Percentiles rank a stretch among this genome's conserved stretches.
Conservation (phyloP, 2,888 invertebrate species). For the Merodon equestris region DNA sequence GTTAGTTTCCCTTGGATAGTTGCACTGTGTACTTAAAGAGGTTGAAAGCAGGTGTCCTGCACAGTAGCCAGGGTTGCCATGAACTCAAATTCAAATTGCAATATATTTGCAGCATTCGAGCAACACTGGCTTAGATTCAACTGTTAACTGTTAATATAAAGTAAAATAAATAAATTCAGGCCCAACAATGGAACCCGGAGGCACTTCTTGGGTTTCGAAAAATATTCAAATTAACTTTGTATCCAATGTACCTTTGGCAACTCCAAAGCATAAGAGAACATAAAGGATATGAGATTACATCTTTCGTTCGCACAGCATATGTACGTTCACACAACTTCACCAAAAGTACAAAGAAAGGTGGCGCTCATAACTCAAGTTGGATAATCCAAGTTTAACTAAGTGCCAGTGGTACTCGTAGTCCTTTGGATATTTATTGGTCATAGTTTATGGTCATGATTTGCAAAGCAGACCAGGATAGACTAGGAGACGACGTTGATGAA, state of each 20-base stretch:
- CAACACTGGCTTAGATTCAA: too few species aligned
- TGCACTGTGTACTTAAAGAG: too few species aligned
- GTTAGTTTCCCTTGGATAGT: neutral
- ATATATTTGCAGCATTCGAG: too few species aligned
- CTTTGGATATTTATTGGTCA: conserved; percentile 28
- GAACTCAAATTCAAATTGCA: too few species aligned
- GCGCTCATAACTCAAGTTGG: conserved; percentile 39
- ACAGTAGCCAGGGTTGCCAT: too few species aligned
- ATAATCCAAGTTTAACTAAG: conserved; percentile 42
- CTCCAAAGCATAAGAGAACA: conserved; percentile 6
- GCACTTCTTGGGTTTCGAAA: too few species aligned
- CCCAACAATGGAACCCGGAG: too few species aligned
- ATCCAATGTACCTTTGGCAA: neutral
- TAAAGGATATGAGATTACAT: conserved; percentile 22
- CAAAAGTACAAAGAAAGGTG: conserved; percentile 17
- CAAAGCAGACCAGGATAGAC: neutral
- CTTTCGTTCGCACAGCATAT: neutral
- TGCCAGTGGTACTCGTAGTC: conserved; percentile 20
- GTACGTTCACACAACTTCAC: neutral
- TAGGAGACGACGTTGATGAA: too few species aligned
- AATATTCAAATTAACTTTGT: too few species aligned
- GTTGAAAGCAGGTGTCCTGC: too few species aligned
- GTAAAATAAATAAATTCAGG: too few species aligned
- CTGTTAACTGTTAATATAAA: too few species aligned
- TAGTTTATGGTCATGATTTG: conserved; percentile 31